phyloP scores from a whole-genome alignment of 2,888 invertebrate species.

The Slavum lentiscoides region DNA sequence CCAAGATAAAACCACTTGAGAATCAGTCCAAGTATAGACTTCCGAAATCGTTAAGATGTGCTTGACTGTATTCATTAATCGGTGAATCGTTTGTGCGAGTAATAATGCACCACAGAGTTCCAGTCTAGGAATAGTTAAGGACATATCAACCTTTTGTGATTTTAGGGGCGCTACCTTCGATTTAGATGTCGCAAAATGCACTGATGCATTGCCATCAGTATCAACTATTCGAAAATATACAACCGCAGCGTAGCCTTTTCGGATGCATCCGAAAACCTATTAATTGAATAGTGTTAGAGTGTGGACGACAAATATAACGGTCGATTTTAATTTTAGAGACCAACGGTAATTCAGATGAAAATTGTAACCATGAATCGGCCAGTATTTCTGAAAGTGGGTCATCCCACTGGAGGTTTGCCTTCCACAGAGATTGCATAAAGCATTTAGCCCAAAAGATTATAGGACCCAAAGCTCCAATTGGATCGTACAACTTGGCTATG shows the following conservation, averaged over 20 bases:
- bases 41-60: slow-evolving; percentile 52
- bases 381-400: slow-evolving; percentile 42
- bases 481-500: slow-evolving; percentile 31
- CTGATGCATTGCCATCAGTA: slow-evolving; percentile 26
- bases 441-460: slow-evolving; percentile 21
- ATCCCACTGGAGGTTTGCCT: slow-evolving; percentile 55
- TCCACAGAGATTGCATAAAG: slow-evolving; percentile 55
- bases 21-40: slow-evolving; percentile 56
- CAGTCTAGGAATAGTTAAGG: slow-evolving; percentile 56
- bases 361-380: no score
- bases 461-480: slow-evolving; percentile 47
- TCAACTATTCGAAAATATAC: slow-evolving; percentile 55
- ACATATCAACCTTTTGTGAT: not conserved
- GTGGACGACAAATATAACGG: no score
- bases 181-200: slow-evolving; percentile 56
- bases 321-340: not conserved
- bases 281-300: not conserved
- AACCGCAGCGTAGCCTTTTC: slow-evolving; percentile 49
- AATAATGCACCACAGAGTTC: slow-evolving; percentile 39
- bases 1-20: slow-evolving; percentile 56
- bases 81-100: slow-evolving; percentile 55
- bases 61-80: slow-evolving; percentile 54
- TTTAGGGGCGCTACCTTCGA: slow-evolving; percentile 56
- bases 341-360: not conserved
- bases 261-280: slow-evolving; percentile 53